Conservation (phyloP, 2,888 invertebrate genomes). For the Danaus chrysippus region DNA sequence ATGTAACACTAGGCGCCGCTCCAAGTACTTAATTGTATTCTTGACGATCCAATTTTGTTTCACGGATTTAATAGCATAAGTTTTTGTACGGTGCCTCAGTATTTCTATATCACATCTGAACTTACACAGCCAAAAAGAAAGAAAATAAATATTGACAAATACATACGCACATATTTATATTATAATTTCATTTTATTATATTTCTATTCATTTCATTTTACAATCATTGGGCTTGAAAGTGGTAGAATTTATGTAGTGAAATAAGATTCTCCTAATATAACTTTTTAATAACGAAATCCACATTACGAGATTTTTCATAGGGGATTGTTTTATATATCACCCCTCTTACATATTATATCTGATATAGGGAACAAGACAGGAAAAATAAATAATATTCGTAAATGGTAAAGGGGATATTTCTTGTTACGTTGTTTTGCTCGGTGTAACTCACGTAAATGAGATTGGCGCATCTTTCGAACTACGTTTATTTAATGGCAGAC, state of each 20-base stretch:
- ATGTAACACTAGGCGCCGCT: not conserved
- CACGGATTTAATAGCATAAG: no score
- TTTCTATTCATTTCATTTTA: no score
- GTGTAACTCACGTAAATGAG: slow-evolving; percentile 22
- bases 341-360: slow-evolving; percentile 22
- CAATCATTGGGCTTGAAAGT: no score
- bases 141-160: no score
- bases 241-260: no score
- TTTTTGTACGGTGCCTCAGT: no score
- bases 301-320: slow-evolving; percentile 18
- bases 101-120: no score
- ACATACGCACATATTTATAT: no score
- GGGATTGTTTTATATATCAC: slow-evolving; percentile 21
- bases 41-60: not conserved
- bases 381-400: slow-evolving; percentile 25
- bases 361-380: slow-evolving; percentile 19
- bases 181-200: no score
- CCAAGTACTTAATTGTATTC: slow-evolving; percentile 2
- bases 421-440: slow-evolving; percentile 23
- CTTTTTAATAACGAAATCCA: not conserved
- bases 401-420: slow-evolving; percentile 19
- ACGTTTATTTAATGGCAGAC: slow-evolving; percentile 19
- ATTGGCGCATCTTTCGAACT: slow-evolving; percentile 16
- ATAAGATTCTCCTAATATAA: no score
- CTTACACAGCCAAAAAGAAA: no score